These are phyloP conservation scores for Limnodromus scolopaceus DNA, from an alignment of 2,797 vertebrate species.

Conservation along the genomic window DNA sequence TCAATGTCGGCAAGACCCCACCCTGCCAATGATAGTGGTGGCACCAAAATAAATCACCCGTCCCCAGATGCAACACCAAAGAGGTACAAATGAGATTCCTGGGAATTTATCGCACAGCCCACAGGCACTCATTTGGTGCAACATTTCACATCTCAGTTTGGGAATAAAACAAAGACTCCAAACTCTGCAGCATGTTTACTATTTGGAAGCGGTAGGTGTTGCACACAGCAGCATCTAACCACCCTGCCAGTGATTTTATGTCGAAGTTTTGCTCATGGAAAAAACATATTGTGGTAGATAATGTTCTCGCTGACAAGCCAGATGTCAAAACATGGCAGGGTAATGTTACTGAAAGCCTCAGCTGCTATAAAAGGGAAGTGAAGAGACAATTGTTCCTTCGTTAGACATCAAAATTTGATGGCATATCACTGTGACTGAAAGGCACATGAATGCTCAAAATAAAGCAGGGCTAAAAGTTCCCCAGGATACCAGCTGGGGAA, in stretches of 20 bases:
- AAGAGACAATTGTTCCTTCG: slow-evolving; percentile 15
- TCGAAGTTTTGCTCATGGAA: not conserved
- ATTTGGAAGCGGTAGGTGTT: not conserved
- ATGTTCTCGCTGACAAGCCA: slow-evolving; percentile 45
- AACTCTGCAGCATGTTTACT: not conserved
- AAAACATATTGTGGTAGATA: slow-evolving; percentile 42
- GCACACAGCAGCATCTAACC: not conserved
- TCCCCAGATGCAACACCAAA: not conserved
- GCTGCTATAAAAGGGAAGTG: slow-evolving; percentile 7
- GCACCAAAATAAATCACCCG: not conserved
- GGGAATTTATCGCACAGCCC: not conserved
- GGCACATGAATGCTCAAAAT: not conserved
- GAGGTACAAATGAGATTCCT: not conserved
- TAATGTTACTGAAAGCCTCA: slow-evolving; percentile 52
- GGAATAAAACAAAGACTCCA: not conserved
- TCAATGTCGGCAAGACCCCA: rapidly evolving
- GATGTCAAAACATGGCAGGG: slow-evolving; percentile 64
- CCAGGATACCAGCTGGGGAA: not conserved
- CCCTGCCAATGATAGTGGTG: not conserved
- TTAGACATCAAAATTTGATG: slow-evolving; percentile 50
- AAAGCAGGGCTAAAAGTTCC: not conserved
- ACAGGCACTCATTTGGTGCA: not conserved
- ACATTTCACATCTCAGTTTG: not conserved
- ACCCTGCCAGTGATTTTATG: slow-evolving; percentile 14
- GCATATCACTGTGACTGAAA: not conserved